Evolutionary conservation across 2,888 invertebrate genomes (phyloP).

Genomic region (Elmis aenea): DNA sequence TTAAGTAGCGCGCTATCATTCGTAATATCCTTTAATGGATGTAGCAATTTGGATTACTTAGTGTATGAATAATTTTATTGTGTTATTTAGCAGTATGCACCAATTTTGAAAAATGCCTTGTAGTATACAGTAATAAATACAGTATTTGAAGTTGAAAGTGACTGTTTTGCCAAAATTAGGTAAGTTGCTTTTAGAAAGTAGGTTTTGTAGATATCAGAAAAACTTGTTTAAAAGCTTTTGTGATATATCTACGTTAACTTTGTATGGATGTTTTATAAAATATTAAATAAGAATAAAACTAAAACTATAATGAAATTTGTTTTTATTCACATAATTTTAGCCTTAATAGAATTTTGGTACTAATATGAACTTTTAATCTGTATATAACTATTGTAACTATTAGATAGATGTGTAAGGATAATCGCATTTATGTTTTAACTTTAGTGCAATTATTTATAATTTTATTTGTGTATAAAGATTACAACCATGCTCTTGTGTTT

Average conservation of each 20-base stretch:
- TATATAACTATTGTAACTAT: not conserved
- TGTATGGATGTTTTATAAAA: conserved; percentile 16
- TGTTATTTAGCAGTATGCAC: no score
- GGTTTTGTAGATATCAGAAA: not conserved
- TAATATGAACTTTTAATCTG: not conserved
- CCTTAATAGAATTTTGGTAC: not conserved
- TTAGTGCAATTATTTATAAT: not conserved
- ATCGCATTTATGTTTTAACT: not conserved
- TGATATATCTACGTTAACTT: conserved; percentile 18
- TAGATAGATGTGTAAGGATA: not conserved
- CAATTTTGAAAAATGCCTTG: no score
- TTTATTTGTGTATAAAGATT: no score
- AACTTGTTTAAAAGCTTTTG: conserved; percentile 17
- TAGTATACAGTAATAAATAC: not conserved
- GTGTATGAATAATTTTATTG: no score
- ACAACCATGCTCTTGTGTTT: no score
- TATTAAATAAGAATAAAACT: conserved; percentile 2
- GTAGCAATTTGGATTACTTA: no score
- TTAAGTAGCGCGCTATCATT: no score
- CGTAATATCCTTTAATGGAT: no score
- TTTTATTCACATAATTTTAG: not conserved
- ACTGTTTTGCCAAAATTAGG: not conserved
- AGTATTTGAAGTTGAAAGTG: not conserved
- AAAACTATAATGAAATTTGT: not conserved
- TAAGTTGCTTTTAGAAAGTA: not conserved